These are phyloP conservation scores for Leptarthrus brevirostris DNA, from an alignment of 2,888 invertebrate genomes.

Conservation along the genomic window DNA sequence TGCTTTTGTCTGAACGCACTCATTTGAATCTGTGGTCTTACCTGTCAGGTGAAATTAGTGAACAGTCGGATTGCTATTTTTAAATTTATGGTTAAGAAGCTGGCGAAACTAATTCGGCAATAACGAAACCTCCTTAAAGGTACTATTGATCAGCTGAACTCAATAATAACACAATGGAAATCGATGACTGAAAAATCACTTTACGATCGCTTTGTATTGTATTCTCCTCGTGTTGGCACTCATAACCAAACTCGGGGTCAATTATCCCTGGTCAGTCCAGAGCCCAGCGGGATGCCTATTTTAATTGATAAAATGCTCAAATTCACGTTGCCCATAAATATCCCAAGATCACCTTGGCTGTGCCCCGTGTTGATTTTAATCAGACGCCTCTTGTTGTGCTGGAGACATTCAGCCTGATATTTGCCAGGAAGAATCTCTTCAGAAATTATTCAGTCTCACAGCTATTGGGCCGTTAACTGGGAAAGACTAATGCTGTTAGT, in stretches of 20 bases:
- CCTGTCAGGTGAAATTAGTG: no score
- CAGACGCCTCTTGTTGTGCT: slow-evolving; percentile 47
- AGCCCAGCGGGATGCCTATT: slow-evolving; percentile 22
- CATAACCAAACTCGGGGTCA: slow-evolving; percentile 21
- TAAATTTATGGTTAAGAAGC: slow-evolving; percentile 18
- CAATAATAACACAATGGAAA: slow-evolving; percentile 6
- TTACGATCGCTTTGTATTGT: slow-evolving; percentile 21
- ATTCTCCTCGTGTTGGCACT: neutral
- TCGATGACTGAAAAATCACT: neutral
- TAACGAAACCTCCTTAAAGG: slow-evolving; percentile 4
- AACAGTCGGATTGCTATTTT: neutral
- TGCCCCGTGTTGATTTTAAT: slow-evolving; percentile 48
- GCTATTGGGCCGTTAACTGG: slow-evolving; percentile 11
- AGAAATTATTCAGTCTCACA: slow-evolving; percentile 30
- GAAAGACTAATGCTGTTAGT: slow-evolving; percentile 15
- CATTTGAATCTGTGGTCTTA: no score
- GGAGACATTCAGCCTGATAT: slow-evolving; percentile 36
- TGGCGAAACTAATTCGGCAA: neutral
- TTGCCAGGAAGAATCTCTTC: slow-evolving; percentile 26
- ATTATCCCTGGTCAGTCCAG: slow-evolving; percentile 27
- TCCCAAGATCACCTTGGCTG: slow-evolving; percentile 11
- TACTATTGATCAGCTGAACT: neutral
- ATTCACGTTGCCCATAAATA: slow-evolving; percentile 44
- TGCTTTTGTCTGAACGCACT: no score
- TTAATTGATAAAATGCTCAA: slow-evolving; percentile 47